A percentile compares a stretch with the other conserved stretches of the same genome.
phyloP scores from a whole-genome alignment of 2,888 invertebrate species.

The Aromia moschata region DNA sequence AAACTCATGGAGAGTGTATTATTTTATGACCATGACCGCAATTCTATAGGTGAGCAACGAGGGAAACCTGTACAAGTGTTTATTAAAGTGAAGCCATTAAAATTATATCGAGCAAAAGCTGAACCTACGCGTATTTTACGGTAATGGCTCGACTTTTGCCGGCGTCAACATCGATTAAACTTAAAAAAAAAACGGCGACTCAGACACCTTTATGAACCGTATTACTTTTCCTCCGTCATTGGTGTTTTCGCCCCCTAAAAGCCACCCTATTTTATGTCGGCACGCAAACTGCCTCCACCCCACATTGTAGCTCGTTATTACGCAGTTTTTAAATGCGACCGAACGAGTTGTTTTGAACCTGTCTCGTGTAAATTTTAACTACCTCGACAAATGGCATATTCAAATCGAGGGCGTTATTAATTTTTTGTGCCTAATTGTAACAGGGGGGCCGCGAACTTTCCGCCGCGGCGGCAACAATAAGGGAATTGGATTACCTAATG shows the following conservation, averaged over 20 bases:
- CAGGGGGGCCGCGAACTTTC: slow-evolving; percentile 1
- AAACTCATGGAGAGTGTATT: too few relatives aligned
- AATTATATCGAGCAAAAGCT: too few relatives aligned
- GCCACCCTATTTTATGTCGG: neutral
- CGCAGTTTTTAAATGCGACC: neutral
- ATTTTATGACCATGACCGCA: too few relatives aligned
- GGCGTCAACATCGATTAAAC: too few relatives aligned
- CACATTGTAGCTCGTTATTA: neutral
- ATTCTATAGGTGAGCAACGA: too few relatives aligned
- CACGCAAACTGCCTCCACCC: neutral
- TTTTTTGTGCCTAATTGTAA: slow-evolving; percentile 11
- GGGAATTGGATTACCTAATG: slow-evolving; percentile 22
- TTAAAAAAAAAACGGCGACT: too few relatives aligned
- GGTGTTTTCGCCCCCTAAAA: neutral
- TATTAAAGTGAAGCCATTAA: too few relatives aligned
- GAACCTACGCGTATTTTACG: too few relatives aligned
- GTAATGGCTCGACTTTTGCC: too few relatives aligned
- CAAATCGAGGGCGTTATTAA: neutral
- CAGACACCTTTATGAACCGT: too few relatives aligned
- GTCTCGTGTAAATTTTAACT: neutral
- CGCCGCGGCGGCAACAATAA: slow-evolving; percentile 10
- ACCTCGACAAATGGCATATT: neutral
- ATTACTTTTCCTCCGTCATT: too few relatives aligned
- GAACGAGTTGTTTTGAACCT: neutral
- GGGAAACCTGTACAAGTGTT: too few relatives aligned